Base-by-base conservation (phyloP, 2,797 vertebrate genomes). In the Galagoides demidoff region DNA sequence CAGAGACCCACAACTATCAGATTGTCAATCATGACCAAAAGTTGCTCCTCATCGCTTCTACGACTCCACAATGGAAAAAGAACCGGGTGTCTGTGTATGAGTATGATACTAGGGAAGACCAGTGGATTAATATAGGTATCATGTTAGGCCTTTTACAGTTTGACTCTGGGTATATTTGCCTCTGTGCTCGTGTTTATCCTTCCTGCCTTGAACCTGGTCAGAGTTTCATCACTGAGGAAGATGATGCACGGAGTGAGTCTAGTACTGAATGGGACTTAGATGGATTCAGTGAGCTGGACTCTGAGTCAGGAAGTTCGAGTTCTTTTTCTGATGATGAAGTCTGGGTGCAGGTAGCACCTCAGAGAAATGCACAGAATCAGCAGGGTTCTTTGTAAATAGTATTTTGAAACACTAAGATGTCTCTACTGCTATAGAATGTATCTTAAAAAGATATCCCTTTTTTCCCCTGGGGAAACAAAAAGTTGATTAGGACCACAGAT, bases 261-360 rank as follows among this genome's bases (percentile, higher is more conserved):
- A 99, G 99, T n/a, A 99, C 99, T 22, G 99, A 99, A 97, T 99
- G 99, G 99, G 99, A 99, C 98, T 98, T 99, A 79, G 99, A 99
- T 12, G 99, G 99, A 34, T 85, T 99, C 97, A 99, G 99, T 22
- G 99, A 99, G 5, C 98, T 98, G 11, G 99, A 99, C 96, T 99
- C 99, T 0, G 99, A 99, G 95, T 99, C 99, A 0, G 99, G 99
- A 94, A 99, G 99, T 97, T 99, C 99, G 3, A 99, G 99, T 98
- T 99, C 99, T 0, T 99, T 99, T 98, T 99, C 99, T 39, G 99
- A 98, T 89, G 98, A 99, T 87, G 99, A 99, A 97, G 99, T 97
- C 95, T 97, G 97, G 97, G 97, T 97, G 37, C 97, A 97, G 34
- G 97, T 97, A 66, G 97, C 96, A 17, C 97, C 97, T 90, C 96